A percentile compares a stretch with the other conserved stretches of the same genome.
Evolutionary conservation across 2,888 invertebrate genomes (phyloP).

Genomic region (Drosophila neutralis): DNA sequence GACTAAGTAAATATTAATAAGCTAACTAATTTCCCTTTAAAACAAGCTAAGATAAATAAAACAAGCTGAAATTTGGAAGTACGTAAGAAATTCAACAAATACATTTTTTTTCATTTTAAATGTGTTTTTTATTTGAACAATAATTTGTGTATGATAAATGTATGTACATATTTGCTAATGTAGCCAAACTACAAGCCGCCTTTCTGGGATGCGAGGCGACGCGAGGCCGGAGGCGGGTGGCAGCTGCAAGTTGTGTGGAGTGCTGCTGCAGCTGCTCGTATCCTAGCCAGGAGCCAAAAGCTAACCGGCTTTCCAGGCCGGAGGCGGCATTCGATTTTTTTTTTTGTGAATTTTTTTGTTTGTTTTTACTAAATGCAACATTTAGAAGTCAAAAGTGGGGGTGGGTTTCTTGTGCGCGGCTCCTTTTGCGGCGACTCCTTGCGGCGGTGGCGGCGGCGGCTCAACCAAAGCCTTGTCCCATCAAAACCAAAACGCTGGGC

Average conservation of each 20-base stretch:
- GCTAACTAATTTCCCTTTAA: not conserved
- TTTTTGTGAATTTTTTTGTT: not conserved
- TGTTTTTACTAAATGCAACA: conserved; percentile 68
- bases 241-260: conserved; percentile 1
- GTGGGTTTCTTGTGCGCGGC: conserved; percentile 22
- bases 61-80: not conserved
- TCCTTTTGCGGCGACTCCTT: conserved; percentile 16
- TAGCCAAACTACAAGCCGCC: conserved; percentile 55
- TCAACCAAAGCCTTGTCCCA: conserved; percentile 64
- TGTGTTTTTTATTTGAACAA: conserved; percentile 23
- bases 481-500: conserved; percentile 76
- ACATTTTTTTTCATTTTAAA: conserved; percentile 26
- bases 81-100: not conserved
- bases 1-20: not conserved
- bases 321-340: conserved; percentile 23
- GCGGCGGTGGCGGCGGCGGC: conserved; percentile 23
- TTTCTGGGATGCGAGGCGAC: conserved; percentile 13
- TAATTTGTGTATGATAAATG: not conserved
- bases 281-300: conserved; percentile 20
- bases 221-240: conserved; percentile 18
- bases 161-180: conserved; percentile 25
- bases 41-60: not conserved
- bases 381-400: conserved; percentile 67
- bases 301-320: conserved; percentile 73
- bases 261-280: conserved; percentile 34